Conservation (phyloP, 2,888 invertebrate genomes). For the Watsonalla binaria region DNA sequence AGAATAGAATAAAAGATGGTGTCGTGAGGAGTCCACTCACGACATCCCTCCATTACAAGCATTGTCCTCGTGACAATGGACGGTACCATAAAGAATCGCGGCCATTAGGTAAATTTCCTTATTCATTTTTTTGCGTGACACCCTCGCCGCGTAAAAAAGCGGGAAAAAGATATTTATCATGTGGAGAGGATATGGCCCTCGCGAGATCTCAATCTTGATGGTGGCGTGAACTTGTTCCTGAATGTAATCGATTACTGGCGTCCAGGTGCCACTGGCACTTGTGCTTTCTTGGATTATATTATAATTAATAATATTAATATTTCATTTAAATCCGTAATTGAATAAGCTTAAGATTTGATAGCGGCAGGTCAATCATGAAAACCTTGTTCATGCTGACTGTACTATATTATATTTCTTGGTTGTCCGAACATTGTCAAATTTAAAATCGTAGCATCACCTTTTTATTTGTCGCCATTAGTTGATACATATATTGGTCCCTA, state of each 20-base stretch:
- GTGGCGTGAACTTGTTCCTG: conserved; percentile 50
- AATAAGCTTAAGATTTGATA: too few relatives aligned
- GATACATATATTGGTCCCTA: too few relatives aligned
- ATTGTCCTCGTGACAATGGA: conserved; percentile 75
- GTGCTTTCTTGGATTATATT: not conserved
- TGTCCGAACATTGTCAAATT: too few relatives aligned
- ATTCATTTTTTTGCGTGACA: conserved; percentile 77
- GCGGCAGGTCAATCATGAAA: too few relatives aligned
- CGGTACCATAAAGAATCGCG: conserved; percentile 73
- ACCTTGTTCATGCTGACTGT: too few relatives aligned
- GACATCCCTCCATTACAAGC: conserved; percentile 74
- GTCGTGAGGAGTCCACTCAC: conserved; percentile 60
- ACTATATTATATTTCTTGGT: too few relatives aligned
- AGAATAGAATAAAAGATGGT: conserved; percentile 42
- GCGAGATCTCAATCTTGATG: conserved; percentile 64
- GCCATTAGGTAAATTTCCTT: conserved; percentile 79
- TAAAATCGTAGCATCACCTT: too few relatives aligned
- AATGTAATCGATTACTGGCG: conserved; percentile 43
- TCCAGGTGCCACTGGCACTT: conserved; percentile 26
- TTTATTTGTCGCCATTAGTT: too few relatives aligned
- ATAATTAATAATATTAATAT: too few relatives aligned
- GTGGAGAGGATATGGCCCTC: conserved; percentile 37
- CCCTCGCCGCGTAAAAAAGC: conserved; percentile 65
- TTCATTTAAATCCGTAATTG: too few relatives aligned
- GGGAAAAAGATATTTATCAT: conserved; percentile 68